phyloP scores from a whole-genome alignment of 2,113 vertebrate genomes.

The Fulmarus glacialis region DNA sequence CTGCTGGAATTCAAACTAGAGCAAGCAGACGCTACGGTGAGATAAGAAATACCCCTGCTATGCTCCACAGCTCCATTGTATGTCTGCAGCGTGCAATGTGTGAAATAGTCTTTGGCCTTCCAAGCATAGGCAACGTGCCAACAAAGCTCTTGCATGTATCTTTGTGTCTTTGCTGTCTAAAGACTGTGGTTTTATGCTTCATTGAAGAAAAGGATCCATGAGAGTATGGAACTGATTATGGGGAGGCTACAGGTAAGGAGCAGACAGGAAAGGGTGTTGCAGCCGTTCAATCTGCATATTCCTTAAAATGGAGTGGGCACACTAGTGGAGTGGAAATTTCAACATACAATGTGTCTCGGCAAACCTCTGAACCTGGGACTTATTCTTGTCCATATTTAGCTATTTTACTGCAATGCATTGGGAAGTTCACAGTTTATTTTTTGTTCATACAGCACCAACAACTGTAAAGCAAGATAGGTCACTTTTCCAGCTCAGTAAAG shows the following conservation, averaged over 20 bases:
- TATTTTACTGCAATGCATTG: background rate
- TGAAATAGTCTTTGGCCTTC: conserved; percentile 43
- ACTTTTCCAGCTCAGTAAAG: background rate
- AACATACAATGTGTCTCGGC: background rate
- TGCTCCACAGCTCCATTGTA: conserved; percentile 35
- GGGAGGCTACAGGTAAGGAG: background rate
- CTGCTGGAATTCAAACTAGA: conserved; percentile 59
- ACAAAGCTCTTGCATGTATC: background rate
- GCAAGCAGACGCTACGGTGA: conserved; percentile 6
- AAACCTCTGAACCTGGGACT: background rate
- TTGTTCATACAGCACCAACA: background rate
- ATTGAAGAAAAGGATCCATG: background rate
- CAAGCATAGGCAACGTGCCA: conserved; percentile 46
- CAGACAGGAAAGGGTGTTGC: background rate
- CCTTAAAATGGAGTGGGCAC: background rate
- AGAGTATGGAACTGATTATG: background rate
- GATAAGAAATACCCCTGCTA: conserved; percentile 58
- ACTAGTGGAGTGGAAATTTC: background rate
- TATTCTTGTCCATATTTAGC: background rate
- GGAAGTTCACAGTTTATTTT: background rate
- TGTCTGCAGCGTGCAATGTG: background rate
- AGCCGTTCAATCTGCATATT: background rate
- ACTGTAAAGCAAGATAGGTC: background rate
- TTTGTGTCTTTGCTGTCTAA: conserved; percentile 27
- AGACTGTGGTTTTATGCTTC: background rate